phyloP scores from a whole-genome alignment of 1,140 invertebrate species.

The Macrosteles quadrilineatus region DNA sequence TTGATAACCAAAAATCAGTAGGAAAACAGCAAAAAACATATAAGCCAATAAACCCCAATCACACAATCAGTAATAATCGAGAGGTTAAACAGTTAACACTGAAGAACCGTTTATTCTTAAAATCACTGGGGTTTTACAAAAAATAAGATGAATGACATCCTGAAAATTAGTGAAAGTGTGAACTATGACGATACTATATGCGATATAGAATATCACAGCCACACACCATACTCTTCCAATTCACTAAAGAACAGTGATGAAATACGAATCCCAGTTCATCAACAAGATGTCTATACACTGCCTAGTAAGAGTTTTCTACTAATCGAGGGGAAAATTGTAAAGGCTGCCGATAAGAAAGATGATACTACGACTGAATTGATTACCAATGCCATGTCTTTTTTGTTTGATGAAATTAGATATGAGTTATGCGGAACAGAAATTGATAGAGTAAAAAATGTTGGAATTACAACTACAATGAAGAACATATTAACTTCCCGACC shows the following conservation, averaged over 20 bases:
- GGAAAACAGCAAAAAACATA: not conserved
- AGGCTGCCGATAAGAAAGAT: not conserved
- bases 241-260: conserved; percentile 38
- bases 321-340: conserved; percentile 40
- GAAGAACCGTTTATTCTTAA: conserved; percentile 38
- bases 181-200: conserved; percentile 43
- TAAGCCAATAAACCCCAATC: not conserved
- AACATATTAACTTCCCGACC: conserved; percentile 43
- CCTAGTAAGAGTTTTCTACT: conserved; percentile 45
- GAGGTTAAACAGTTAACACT: conserved; percentile 31
- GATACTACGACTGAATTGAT: not conserved
- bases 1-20: not conserved
- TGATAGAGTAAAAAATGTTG: conserved; percentile 50
- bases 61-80: not conserved
- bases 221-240: conserved; percentile 46
- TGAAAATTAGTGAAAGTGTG: conserved; percentile 38
- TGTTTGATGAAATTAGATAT: conserved; percentile 53
- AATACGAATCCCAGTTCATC: conserved; percentile 47
- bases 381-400: conserved; percentile 40
- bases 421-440: conserved; percentile 52
- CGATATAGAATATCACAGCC: conserved; percentile 46
- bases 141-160: conserved; percentile 37
- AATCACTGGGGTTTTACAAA: conserved; percentile 33
- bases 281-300: conserved; percentile 48
- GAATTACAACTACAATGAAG: conserved; percentile 50